Conservation (phyloP, 2,797 vertebrate genomes). For the Myripristis jacobus region DNA sequence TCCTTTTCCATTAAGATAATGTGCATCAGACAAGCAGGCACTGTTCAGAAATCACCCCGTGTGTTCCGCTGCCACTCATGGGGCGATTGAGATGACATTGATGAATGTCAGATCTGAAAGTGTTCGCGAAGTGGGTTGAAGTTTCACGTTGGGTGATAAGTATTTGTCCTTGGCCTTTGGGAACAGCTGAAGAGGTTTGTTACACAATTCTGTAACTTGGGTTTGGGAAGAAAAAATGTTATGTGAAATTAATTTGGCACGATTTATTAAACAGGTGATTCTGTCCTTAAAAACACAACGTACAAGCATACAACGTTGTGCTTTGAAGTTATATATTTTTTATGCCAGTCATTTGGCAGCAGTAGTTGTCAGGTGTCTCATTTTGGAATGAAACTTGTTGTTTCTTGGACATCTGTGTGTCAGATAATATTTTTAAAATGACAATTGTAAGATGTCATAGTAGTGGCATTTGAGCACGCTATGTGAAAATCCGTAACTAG, state of each 20-base stretch:
- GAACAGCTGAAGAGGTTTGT: not conserved
- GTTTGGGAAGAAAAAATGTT: too few relatives aligned
- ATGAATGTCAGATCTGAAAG: conserved; percentile 59
- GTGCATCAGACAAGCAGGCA: conserved; percentile 32
- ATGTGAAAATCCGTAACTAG: conserved; percentile 56
- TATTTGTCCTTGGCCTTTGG: conserved; percentile 17
- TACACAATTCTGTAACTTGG: not conserved
- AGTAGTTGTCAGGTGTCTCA: too few relatives aligned
- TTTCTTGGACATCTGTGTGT: too few relatives aligned
- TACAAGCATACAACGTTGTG: too few relatives aligned
- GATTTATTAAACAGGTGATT: too few relatives aligned
- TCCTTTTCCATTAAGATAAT: conserved; percentile 72
- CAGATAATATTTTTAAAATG: not conserved
- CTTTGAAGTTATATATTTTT: too few relatives aligned
- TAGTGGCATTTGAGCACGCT: conserved; percentile 11
- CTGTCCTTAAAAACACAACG: too few relatives aligned
- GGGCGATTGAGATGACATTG: conserved; percentile 41
- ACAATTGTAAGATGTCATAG: conserved; percentile 1
- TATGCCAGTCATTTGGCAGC: too few relatives aligned
- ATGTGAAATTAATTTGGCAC: too few relatives aligned
- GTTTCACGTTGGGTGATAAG: not conserved
- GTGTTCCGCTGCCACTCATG: conserved; percentile 36
- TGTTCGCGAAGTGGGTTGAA: conserved; percentile 7
- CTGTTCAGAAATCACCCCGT: conserved; percentile 35
- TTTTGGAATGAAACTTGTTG: too few relatives aligned